Evolutionary conservation across 2,113 vertebrate species (phyloP).

Genomic region (Cynopterus brachyotis): DNA sequence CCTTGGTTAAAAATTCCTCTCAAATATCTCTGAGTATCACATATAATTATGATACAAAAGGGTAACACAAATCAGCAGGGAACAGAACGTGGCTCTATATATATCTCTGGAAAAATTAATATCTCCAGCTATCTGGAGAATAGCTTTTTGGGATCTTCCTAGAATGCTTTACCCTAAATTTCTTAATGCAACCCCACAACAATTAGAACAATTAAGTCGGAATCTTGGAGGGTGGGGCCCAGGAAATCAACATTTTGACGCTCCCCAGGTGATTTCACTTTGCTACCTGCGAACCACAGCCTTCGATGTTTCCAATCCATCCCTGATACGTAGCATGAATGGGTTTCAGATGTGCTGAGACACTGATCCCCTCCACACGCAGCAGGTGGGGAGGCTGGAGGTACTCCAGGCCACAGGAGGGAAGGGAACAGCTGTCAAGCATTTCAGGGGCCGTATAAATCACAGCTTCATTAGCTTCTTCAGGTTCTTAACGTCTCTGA

Average conservation of each 20-base stretch:
- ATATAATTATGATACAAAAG: not conserved
- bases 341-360: not conserved
- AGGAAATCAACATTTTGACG: not conserved
- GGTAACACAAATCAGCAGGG: not conserved
- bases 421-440: not conserved
- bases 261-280: not conserved
- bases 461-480: not conserved
- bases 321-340: not conserved
- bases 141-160: not conserved
- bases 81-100: not conserved
- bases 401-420: too few relatives aligned
- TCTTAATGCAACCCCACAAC: not conserved
- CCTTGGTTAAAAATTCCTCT: not conserved
- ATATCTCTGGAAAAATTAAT: not conserved
- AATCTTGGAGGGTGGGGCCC: not conserved
- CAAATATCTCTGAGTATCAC: not conserved
- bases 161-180: not conserved
- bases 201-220: not conserved
- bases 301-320: not conserved
- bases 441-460: not conserved
- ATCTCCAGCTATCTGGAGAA: not conserved
- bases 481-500: not conserved
- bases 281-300: not conserved
- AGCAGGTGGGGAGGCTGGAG: not conserved
- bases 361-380: not conserved